phyloP scores from a whole-genome alignment of 2,113 vertebrate genomes.

The Lethenteron reissneri region DNA sequence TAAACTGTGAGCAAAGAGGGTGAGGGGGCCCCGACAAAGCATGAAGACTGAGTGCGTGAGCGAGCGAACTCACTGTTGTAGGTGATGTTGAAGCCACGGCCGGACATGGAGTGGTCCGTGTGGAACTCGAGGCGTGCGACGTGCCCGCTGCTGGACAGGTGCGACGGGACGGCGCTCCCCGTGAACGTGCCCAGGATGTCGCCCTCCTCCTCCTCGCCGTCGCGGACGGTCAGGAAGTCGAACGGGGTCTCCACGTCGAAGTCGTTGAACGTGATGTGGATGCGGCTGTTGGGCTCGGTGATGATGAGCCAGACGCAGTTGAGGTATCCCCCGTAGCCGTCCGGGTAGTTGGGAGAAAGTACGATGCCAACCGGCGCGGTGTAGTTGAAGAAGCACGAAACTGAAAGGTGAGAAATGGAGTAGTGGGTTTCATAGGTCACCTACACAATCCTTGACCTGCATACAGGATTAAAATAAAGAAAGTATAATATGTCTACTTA shows the following conservation, averaged over 20 bases:
- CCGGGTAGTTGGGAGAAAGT: constrained; percentile 86
- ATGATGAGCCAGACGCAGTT: constrained; percentile 97
- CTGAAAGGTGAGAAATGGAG: constrained; percentile 16
- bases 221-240: constrained; percentile 83
- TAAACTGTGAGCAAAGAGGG: no score
- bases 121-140: constrained; percentile 81
- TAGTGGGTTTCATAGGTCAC: no score
- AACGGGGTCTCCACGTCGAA: constrained; percentile 98
- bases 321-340: constrained; percentile 87
- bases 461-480: no score
- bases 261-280: constrained; percentile 95
- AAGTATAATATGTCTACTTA: no score
- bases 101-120: constrained; percentile 92
- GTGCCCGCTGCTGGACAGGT: constrained; percentile 83
- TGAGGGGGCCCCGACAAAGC: not conserved
- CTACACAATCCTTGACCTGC: no score
- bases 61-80: constrained; percentile 62
- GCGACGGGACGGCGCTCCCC: constrained; percentile 56
- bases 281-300: constrained; percentile 64
- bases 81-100: constrained; percentile 90
- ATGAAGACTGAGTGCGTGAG: not conserved
- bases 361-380: constrained; percentile 72
- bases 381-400: constrained; percentile 99
- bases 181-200: constrained; percentile 84
- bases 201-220: constrained; percentile 66